These are phyloP conservation scores for Oceanodroma leucorhoa DNA, from an alignment of 2,797 vertebrate species.

Conservation along the genomic window DNA sequence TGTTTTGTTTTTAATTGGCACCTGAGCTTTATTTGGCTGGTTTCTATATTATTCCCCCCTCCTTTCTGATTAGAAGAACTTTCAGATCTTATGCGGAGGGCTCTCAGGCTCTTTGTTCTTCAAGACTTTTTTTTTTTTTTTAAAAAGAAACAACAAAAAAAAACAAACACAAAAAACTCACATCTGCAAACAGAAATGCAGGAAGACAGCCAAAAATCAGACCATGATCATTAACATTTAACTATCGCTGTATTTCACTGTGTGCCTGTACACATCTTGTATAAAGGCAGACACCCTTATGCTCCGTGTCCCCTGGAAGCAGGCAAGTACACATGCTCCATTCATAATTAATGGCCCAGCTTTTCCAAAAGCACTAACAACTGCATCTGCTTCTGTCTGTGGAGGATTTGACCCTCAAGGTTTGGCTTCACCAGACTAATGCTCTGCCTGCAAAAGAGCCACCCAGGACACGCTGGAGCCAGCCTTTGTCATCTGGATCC, in stretches of 20 bases:
- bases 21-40: constrained; percentile 21
- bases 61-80: not conserved
- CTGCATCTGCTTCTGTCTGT: constrained; percentile 32
- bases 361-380: constrained; percentile 23
- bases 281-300: not conserved
- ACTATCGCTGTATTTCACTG: not conserved
- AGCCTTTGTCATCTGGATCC: not conserved
- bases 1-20: not conserved
- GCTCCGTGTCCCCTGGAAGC: not conserved
- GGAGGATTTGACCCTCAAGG: not conserved
- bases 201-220: constrained; percentile 35
- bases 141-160: not conserved
- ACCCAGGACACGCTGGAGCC: not conserved
- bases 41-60: not conserved
- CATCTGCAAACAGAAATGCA: constrained; percentile 26
- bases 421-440: not conserved
- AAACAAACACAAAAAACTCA: not conserved
- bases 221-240: constrained; percentile 9
- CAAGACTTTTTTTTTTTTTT: not conserved
- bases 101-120: not conserved
- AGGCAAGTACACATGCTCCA: not conserved
- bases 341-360: constrained; percentile 13
- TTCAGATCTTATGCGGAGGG: not conserved
- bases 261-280: not conserved
- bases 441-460: not conserved